A percentile compares a stretch with the other conserved stretches of the same genome.
Evolutionary conservation across 1,140 invertebrate species (phyloP).

Genomic region (Campoletis sonorensis): DNA sequence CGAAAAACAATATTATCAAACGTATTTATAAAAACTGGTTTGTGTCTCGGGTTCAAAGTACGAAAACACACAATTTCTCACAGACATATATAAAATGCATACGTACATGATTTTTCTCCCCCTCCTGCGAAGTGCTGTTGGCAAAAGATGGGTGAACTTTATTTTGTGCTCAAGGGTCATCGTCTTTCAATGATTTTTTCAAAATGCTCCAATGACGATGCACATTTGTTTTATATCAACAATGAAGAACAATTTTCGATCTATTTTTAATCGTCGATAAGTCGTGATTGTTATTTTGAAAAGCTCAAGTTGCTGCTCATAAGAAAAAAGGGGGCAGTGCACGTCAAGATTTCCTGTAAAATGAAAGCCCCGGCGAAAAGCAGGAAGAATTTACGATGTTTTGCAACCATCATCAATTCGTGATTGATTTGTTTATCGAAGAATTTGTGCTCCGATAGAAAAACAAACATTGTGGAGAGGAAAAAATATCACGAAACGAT

Average conservation of each 20-base stretch:
- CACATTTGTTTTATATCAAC: too few relatives aligned
- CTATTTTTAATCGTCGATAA: too few relatives aligned
- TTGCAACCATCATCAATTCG: not conserved
- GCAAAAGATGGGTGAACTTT: too few relatives aligned
- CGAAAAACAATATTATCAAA: slow-evolving; percentile 1
- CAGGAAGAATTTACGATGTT: slow-evolving; percentile 3
- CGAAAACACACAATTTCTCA: not conserved
- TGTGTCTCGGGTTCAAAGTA: not conserved
- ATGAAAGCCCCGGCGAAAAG: slow-evolving; percentile 9
- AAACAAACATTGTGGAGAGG: not conserved
- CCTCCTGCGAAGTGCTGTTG: not conserved
- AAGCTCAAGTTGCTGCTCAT: too few relatives aligned
- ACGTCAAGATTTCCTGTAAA: not conserved
- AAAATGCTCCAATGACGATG: too few relatives aligned
- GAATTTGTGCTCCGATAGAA: slow-evolving; percentile 43
- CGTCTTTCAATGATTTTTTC: too few relatives aligned
- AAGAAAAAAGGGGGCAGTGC: not conserved
- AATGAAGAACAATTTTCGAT: too few relatives aligned
- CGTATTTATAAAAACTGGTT: not conserved
- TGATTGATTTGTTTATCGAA: slow-evolving; percentile 34
- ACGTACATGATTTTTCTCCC: not conserved
- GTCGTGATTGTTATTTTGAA: too few relatives aligned
- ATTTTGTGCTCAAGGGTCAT: too few relatives aligned
- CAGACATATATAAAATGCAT: not conserved
- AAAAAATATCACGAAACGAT: slow-evolving; percentile 4